Base-by-base conservation (phyloP, 2,888 invertebrate species). In the Brenthis daphne region DNA sequence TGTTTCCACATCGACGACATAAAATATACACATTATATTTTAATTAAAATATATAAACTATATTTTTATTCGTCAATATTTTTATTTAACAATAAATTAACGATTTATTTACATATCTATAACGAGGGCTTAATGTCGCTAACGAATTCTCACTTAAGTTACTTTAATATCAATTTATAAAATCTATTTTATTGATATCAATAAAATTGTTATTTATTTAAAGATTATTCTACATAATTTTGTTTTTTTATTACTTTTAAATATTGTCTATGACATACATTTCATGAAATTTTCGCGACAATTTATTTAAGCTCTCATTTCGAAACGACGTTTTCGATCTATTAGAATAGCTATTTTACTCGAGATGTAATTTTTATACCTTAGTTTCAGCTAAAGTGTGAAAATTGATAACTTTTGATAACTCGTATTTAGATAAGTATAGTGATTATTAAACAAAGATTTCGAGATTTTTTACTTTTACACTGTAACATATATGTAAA, bases 401-500 rank as follows among this genome's bases (percentile, higher is more conserved):
- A 75, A 77, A 76, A 76, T 76, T 71, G 68, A n/a, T 8, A 60
- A 53, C 37, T 37, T 60, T 24, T 16, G 58, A 48, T 48, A 60
- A 58, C 43, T 47, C 12, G 12, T n/a, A 6, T 51, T 13, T 63
- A 8, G 56, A 65, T 56, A 64, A 66, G 66, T 54, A 70, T 72
- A 57, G 69, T 73, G 67, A 61, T 67, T 71, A 64, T 37, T 72
- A 64, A 58, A 72, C 69, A 72, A 72, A 69, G 72, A 68, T 63
- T 63, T 61, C 57, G 55, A 72, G 64, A 70, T 70, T 68, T 69
- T 58, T 53, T 68, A 72, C 60, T 69, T 74, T 72, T 68, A 57
- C 68, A 67, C 63, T 68, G 65, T 65, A 70, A 61, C 60, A 54
- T 69, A 64, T 37, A 77, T 87, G 86, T 88, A 87, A 85, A 86